Percentiles rank a stretch among this genome's conserved stretches.
Evolutionary conservation across 2,888 invertebrate species (phyloP).

Genomic region (Desoria tigrina): DNA sequence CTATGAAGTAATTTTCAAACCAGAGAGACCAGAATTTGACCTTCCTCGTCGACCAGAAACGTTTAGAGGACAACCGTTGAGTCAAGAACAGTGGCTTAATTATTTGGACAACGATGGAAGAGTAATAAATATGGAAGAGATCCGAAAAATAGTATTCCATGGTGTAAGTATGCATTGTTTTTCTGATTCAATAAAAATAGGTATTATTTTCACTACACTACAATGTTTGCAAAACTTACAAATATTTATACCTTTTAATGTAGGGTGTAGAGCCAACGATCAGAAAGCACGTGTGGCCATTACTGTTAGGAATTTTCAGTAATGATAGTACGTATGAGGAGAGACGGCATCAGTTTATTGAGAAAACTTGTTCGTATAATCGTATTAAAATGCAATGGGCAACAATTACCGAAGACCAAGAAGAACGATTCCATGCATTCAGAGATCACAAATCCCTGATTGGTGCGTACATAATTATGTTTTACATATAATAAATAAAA

Average conservation of each 20-base stretch:
- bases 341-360: conserved; percentile 68
- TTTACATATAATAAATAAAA: too few species aligned
- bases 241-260: conserved; percentile 15
- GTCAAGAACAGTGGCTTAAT: conserved; percentile 77
- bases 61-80: conserved; percentile 72
- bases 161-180: conserved; percentile 82
- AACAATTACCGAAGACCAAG: conserved; percentile 82
- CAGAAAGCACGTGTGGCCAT: conserved; percentile 89
- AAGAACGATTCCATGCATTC: conserved; percentile 81
- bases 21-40: conserved; percentile 62
- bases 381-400: conserved; percentile 97
- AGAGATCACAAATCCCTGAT: conserved; percentile 89
- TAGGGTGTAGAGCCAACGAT: conserved; percentile 78
- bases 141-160: conserved; percentile 85
- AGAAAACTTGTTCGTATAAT: conserved; percentile 82
- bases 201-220: neutral
- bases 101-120: conserved; percentile 78
- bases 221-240: neutral
- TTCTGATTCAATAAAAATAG: neutral
- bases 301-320: conserved; percentile 72
- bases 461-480: too few species aligned
- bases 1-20: conserved; percentile 68
- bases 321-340: conserved; percentile 78
- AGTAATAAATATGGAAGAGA: conserved; percentile 72
- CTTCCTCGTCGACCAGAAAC: conserved; percentile 70